Conservation (phyloP, 2,113 vertebrate species). For the Gopherus flavomarginatus region DNA sequence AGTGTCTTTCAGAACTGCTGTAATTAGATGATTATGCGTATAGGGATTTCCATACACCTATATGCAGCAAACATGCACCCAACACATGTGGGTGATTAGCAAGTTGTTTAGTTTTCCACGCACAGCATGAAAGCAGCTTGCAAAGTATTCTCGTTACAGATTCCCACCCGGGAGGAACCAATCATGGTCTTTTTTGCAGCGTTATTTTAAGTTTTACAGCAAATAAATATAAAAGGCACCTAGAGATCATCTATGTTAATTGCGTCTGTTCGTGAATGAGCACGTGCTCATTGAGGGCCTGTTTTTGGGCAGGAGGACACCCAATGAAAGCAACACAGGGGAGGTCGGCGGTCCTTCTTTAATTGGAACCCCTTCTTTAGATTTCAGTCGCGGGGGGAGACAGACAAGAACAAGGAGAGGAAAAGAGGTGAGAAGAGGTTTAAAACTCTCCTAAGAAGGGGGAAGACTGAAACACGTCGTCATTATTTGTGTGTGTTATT, state of each 20-base stretch:
- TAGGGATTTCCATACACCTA: not conserved
- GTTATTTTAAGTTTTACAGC: not conserved
- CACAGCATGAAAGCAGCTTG: constrained; percentile 34
- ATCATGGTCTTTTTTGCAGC: not conserved
- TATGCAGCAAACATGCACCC: not conserved
- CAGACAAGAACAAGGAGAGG: too few relatives aligned
- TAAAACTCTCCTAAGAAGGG: not conserved
- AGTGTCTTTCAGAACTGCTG: not conserved
- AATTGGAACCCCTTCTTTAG: not conserved
- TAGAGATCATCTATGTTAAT: not conserved
- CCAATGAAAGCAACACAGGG: too few relatives aligned
- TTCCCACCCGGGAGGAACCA: constrained; percentile 21
- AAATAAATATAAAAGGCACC: not conserved
- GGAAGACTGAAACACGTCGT: not conserved
- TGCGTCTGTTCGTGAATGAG: not conserved
- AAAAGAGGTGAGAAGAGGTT: not conserved
- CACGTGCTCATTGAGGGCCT: not conserved
- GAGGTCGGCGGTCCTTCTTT: not conserved
- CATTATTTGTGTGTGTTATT: not conserved
- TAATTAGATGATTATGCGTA: not conserved
- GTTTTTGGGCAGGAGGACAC: not conserved
- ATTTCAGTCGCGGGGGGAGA: not conserved
- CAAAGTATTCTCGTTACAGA: constrained; percentile 32
- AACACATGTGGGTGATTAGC: constrained; percentile 35
- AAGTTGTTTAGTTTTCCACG: not conserved